Percentiles rank a stretch among this genome's conserved stretches.
Conservation (phyloP, 2,888 invertebrate genomes). For the Aquatica leii region DNA sequence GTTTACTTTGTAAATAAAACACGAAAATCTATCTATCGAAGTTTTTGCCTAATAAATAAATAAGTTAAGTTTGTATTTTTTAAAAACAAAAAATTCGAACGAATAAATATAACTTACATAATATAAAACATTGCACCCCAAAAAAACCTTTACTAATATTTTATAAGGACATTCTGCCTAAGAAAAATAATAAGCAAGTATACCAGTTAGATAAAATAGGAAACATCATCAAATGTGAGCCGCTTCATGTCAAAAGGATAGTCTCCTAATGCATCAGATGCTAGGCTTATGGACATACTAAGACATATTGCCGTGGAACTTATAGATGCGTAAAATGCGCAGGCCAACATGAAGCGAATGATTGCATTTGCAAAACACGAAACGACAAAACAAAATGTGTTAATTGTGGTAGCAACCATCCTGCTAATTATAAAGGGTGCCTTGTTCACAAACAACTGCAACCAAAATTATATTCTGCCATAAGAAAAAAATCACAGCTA, state of each 20-base stretch:
- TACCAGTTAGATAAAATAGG: conserved; percentile 1
- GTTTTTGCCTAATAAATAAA: too few species aligned
- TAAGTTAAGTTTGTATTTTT: too few species aligned
- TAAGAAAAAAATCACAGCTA: neutral
- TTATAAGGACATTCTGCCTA: neutral
- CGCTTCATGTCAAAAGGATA: neutral
- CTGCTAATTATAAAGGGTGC: too few species aligned
- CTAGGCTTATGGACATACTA: conserved; percentile 3
- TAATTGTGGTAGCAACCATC: conserved; percentile 3
- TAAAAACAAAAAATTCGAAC: too few species aligned
- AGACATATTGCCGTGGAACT: too few species aligned
- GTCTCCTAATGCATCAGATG: conserved; percentile 2
- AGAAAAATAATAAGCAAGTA: conserved; percentile 9
- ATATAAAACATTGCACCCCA: conserved; percentile 2
- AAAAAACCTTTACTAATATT: conserved; percentile 7
- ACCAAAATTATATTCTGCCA: neutral
- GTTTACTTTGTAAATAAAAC: too few species aligned
- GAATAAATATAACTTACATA: too few species aligned
- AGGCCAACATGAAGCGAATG: too few species aligned
- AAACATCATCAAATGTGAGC: conserved; percentile 12
- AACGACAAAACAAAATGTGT: conserved; percentile 6
- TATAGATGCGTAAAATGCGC: too few species aligned
- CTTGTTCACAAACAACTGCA: too few species aligned
- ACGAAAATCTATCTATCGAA: too few species aligned
- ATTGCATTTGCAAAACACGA: neutral